phyloP scores from a whole-genome alignment of 2,888 invertebrate genomes.

The Emesis furor region DNA sequence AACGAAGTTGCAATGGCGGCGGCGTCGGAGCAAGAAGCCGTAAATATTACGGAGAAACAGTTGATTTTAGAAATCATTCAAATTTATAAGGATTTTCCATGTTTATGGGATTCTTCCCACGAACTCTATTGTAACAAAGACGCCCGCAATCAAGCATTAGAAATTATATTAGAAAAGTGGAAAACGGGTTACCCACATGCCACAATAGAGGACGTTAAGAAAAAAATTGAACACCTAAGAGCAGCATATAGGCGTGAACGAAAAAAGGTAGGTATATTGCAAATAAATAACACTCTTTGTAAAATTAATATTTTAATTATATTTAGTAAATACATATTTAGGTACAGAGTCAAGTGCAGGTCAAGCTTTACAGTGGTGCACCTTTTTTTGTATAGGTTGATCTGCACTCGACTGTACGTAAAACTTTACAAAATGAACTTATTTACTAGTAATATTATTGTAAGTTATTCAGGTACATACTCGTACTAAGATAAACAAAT shows the following conservation, averaged over 20 bases:
- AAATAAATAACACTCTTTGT: no score
- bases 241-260: no score
- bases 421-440: not conserved
- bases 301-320: no score
- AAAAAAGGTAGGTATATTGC: no score
- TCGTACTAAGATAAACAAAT: not conserved
- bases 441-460: not conserved
- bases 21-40: no score
- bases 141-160: slow-evolving; percentile 47
- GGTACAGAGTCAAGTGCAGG: not conserved
- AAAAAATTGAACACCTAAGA: no score
- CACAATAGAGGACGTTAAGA: not conserved
- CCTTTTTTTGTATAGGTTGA: no score
- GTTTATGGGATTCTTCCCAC: slow-evolving; percentile 31
- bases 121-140: slow-evolving; percentile 47
- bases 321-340: no score
- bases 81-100: slow-evolving; percentile 31
- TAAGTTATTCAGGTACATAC: not conserved
- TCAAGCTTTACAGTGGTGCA: not conserved
- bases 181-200: slow-evolving; percentile 33
- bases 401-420: no score
- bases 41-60: slow-evolving; percentile 2
- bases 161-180: slow-evolving; percentile 49
- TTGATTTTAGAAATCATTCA: slow-evolving; percentile 27
- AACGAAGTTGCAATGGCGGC: no score